phyloP scores from a whole-genome alignment of 2,888 invertebrate genomes.

The Crepidodera aurea region DNA sequence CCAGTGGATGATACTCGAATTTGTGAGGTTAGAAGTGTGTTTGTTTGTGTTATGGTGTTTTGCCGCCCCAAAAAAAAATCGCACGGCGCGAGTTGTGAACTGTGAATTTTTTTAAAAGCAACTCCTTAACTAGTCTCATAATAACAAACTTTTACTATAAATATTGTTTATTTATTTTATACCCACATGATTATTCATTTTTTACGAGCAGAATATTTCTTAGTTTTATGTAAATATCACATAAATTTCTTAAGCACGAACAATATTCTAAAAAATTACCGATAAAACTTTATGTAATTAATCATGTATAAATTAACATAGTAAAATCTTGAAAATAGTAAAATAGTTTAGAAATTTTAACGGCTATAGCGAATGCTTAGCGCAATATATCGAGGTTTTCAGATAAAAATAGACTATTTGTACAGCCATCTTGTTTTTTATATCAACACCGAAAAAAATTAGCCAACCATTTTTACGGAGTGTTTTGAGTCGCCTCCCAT shows the following conservation, averaged over 20 bases:
- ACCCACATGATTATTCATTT: no score
- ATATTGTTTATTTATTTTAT: no score
- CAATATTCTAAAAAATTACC: no score
- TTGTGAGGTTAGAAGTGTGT: conserved; percentile 41
- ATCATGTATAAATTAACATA: background rate
- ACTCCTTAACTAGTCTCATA: conserved; percentile 9
- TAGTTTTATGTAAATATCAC: no score
- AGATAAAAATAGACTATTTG: conserved; percentile 61
- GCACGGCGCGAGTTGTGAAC: conserved; percentile 22
- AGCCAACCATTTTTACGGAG: conserved; percentile 39
- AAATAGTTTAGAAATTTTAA: conserved; percentile 16
- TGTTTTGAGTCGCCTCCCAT: conserved; percentile 35
- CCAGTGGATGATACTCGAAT: conserved; percentile 34
- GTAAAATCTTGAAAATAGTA: conserved; percentile 29
- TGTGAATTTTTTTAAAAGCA: conserved; percentile 25
- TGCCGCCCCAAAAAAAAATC: conserved; percentile 22
- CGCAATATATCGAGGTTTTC: conserved; percentile 32
- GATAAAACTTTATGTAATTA: no score
- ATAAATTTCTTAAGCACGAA: no score
- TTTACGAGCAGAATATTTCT: no score
- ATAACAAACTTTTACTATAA: background rate
- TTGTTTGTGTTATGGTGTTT: conserved; percentile 36
- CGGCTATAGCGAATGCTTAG: conserved; percentile 3
- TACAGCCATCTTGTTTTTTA: conserved; percentile 58
- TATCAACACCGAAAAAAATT: conserved; percentile 43